A percentile compares a stretch with the other conserved stretches of the same genome.
phyloP scores from a whole-genome alignment of 1,140 invertebrate genomes.

The Maconellicoccus hirsutus region DNA sequence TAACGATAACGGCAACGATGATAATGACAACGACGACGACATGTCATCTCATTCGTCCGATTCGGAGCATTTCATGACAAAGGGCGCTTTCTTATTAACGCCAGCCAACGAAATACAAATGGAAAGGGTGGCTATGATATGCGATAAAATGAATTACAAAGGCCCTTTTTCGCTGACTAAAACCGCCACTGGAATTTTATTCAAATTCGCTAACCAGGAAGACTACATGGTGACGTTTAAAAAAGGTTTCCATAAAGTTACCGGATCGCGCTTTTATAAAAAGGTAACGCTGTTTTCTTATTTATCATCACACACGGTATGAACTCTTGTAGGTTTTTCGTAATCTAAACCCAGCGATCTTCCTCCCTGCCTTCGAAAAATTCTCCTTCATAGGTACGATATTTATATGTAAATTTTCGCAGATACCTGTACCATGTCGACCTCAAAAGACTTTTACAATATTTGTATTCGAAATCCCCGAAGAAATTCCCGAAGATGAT shows the following conservation, averaged over 20 bases:
- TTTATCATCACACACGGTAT: too few species aligned
- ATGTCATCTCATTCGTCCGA: slow-evolving; percentile 30
- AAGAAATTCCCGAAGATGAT: slow-evolving; percentile 69
- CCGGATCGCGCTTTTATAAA: slow-evolving; percentile 60
- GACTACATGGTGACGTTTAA: slow-evolving; percentile 73
- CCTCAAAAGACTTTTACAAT: slow-evolving; percentile 70
- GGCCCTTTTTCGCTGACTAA: slow-evolving; percentile 71
- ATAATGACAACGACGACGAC: slow-evolving; percentile 30
- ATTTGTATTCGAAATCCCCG: slow-evolving; percentile 65
- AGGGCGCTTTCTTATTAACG: slow-evolving; percentile 65
- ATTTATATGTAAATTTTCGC: background rate
- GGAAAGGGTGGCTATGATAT: slow-evolving; percentile 70
- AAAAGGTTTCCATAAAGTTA: slow-evolving; percentile 74
- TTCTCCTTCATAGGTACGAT: too few species aligned
- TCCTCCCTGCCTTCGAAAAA: too few species aligned
- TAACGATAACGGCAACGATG: slow-evolving; percentile 15
- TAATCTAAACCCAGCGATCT: too few species aligned
- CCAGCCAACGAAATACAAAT: slow-evolving; percentile 69
- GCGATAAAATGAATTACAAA: slow-evolving; percentile 75
- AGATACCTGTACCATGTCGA: slow-evolving; percentile 69
- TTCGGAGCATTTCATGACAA: slow-evolving; percentile 36
- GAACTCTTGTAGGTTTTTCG: too few species aligned
- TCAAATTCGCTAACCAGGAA: slow-evolving; percentile 72
- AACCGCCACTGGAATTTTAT: slow-evolving; percentile 73
- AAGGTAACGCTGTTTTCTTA: slow-evolving; percentile 51